These are phyloP conservation scores for Littorina saxatilis DNA, from an alignment of 1,140 invertebrate species.

Conservation along the genomic window DNA sequence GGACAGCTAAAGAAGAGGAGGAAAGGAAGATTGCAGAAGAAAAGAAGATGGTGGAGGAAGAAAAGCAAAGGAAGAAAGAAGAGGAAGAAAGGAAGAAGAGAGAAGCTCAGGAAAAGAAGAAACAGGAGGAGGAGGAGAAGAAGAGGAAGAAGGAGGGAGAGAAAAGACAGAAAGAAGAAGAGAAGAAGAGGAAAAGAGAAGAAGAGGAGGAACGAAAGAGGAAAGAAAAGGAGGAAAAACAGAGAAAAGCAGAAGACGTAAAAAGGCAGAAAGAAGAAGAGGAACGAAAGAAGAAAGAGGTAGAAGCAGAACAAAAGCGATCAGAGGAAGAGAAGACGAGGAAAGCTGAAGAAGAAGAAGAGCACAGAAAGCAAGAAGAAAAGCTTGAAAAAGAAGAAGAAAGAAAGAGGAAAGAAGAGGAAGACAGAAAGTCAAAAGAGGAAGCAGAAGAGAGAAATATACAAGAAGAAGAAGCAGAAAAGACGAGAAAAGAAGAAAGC, in stretches of 20 bases:
- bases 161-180: slow-evolving; percentile 44
- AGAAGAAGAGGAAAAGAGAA: slow-evolving; percentile 27
- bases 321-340: slow-evolving; percentile 35
- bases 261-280: slow-evolving; percentile 39
- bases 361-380: neutral
- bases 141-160: slow-evolving; percentile 33
- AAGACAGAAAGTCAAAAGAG: neutral
- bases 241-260: slow-evolving; percentile 34
- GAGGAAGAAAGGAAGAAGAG: neutral
- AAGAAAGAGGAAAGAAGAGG: slow-evolving; percentile 10
- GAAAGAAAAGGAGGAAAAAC: slow-evolving; percentile 38
- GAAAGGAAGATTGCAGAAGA: slow-evolving; percentile 20
- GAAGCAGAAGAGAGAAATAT: slow-evolving; percentile 11
- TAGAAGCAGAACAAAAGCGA: slow-evolving; percentile 35
- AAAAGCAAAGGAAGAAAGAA: slow-evolving; percentile 2
- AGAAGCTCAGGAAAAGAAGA: neutral
- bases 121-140: slow-evolving; percentile 42
- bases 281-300: slow-evolving; percentile 30
- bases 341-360: neutral
- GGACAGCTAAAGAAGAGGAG: slow-evolving; percentile 15
- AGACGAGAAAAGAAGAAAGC: slow-evolving; percentile 34
- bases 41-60: slow-evolving; percentile 16
- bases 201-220: slow-evolving; percentile 7
- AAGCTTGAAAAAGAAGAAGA: neutral
- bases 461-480: slow-evolving; percentile 27